phyloP scores from a whole-genome alignment of 1,140 invertebrate genomes.

The Cyclargus thomasi region DNA sequence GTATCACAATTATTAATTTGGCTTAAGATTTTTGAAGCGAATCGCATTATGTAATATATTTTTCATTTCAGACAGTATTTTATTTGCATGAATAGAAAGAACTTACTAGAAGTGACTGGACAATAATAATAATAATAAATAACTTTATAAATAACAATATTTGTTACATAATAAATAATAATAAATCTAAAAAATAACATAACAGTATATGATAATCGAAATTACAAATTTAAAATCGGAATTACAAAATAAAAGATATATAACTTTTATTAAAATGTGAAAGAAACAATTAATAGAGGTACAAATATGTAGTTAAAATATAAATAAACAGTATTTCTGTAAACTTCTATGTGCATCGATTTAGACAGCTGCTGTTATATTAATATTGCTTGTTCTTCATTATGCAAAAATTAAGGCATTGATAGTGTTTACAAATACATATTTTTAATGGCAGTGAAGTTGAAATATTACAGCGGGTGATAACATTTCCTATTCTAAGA shows the following conservation, averaged over 20 bases:
- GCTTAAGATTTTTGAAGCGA: slow-evolving; percentile 17
- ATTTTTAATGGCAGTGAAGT: slow-evolving; percentile 10
- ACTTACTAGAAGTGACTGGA: background rate
- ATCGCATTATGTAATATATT: background rate
- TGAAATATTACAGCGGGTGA: background rate
- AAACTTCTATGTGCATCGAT: too few species aligned
- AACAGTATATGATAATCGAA: too few species aligned
- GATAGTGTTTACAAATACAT: background rate
- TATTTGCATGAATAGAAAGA: background rate
- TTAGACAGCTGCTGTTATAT: background rate
- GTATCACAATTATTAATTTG: slow-evolving; percentile 31
- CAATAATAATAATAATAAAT: too few species aligned
- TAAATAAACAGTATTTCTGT: too few species aligned
- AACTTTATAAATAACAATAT: too few species aligned
- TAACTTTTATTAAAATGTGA: too few species aligned
- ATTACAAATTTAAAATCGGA: too few species aligned
- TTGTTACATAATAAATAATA: too few species aligned
- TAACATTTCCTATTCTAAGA: slow-evolving; percentile 6
- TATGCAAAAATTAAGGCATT: background rate
- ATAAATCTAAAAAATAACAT: too few species aligned
- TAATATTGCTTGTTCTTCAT: background rate
- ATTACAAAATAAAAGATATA: too few species aligned
- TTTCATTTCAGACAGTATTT: background rate
- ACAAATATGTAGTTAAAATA: too few species aligned
- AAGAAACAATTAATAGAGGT: too few species aligned